Evolutionary conservation across 2,113 vertebrate genomes (phyloP).

Genomic region (Uria aalge): DNA sequence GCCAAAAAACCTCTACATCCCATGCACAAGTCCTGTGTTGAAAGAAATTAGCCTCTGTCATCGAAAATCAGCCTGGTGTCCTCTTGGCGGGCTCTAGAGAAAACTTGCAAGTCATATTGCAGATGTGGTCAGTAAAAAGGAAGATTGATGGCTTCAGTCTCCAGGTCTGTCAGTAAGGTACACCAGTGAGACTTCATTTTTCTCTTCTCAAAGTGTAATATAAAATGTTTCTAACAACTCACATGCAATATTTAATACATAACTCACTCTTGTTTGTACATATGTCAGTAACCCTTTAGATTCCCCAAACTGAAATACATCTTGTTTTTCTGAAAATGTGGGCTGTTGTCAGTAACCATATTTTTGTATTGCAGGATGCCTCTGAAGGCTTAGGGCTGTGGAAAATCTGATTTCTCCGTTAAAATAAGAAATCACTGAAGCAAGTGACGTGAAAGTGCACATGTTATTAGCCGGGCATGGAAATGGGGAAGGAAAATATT

Average conservation of each 20-base stretch:
- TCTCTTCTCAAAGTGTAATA: background rate
- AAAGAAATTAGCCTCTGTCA: background rate
- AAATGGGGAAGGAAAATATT: background rate
- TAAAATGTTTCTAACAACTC: background rate
- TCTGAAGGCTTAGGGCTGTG: background rate
- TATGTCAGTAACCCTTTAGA: background rate
- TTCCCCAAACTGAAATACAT: background rate
- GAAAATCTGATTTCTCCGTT: conserved; percentile 1
- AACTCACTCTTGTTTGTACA: background rate
- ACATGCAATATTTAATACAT: fast-evolving
- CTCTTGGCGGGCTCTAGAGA: background rate
- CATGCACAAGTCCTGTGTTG: background rate
- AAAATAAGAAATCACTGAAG: conserved; percentile 9
- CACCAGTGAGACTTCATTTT: background rate
- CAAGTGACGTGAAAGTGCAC: background rate
- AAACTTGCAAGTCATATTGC: background rate
- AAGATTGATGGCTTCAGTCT: background rate
- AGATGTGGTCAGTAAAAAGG: background rate
- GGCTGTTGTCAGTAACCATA: background rate
- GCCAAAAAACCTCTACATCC: background rate
- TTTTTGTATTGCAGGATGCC: background rate
- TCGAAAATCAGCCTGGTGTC: background rate
- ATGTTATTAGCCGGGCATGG: background rate
- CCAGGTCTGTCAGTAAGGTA: background rate
- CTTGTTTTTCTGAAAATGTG: background rate